Percentiles rank a stretch among this genome's conserved stretches.
phyloP scores from a whole-genome alignment of 2,113 vertebrate genomes.

The Tiliqua scincoides region DNA sequence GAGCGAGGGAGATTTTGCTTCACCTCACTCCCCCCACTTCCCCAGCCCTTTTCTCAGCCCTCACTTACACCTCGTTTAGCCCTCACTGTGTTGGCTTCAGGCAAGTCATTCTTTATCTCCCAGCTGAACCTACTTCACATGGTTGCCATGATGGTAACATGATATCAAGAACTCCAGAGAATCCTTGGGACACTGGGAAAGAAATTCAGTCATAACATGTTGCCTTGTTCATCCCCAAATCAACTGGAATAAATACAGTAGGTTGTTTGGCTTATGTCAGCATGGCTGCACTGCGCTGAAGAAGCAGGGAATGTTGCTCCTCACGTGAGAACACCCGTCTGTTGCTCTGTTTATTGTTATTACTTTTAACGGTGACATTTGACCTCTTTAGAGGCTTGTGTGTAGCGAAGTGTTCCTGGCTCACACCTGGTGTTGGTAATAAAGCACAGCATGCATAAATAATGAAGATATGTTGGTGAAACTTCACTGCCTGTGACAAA shows the following conservation, averaged over 20 bases:
- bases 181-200: background rate
- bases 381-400: conserved; percentile 62
- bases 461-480: conserved; percentile 69
- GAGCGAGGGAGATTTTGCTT: no score
- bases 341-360: conserved; percentile 54
- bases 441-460: conserved; percentile 74
- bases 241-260: background rate
- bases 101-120: background rate
- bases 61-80: background rate
- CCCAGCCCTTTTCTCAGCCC: no score
- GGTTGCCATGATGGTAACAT: background rate
- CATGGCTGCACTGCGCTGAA: rapidly evolving
- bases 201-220: background rate
- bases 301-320: background rate
- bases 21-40: no score
- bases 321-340: conserved; percentile 54
- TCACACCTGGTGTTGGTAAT: conserved; percentile 67
- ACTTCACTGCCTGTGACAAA: conserved; percentile 75
- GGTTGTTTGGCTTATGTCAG: background rate
- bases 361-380: conserved; percentile 55
- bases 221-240: background rate
- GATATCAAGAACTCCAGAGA: background rate
- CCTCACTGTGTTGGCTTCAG: background rate
- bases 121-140: background rate
- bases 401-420: conserved; percentile 56